Percentiles rank a stretch among this genome's conserved stretches.
These are phyloP conservation scores for Silurus meridionalis DNA, from an alignment of 2,113 vertebrate genomes.

Conservation along the genomic window DNA sequence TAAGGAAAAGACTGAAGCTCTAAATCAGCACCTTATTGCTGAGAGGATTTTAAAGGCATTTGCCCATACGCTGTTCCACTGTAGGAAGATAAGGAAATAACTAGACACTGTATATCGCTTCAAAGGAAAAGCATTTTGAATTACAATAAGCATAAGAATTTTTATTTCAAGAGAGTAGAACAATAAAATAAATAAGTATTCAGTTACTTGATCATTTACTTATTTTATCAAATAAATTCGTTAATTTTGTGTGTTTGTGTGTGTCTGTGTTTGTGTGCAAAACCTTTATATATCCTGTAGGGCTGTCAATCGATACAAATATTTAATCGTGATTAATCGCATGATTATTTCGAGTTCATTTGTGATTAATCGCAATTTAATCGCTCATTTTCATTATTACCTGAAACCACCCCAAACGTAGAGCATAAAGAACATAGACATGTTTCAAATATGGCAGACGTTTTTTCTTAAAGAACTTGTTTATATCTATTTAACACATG, in stretches of 20 bases:
- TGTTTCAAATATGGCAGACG: no score
- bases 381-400: no score
- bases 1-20: constrained; percentile 20
- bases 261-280: neutral
- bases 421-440: no score
- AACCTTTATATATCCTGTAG: no score
- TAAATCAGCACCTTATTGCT: constrained; percentile 45
- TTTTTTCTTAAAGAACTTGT: no score
- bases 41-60: neutral
- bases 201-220: neutral
- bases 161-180: neutral
- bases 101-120: neutral
- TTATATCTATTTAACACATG: no score
- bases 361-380: no score
- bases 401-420: no score
- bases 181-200: neutral
- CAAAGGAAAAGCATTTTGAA: neutral
- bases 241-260: neutral
- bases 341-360: no score
- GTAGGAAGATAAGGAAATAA: neutral
- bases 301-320: no score
- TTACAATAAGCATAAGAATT: neutral
- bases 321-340: no score
- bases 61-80: no score
- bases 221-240: neutral